Base-by-base conservation (phyloP, 1,140 invertebrate genomes). In the Parasteatoda tepidariorum region DNA sequence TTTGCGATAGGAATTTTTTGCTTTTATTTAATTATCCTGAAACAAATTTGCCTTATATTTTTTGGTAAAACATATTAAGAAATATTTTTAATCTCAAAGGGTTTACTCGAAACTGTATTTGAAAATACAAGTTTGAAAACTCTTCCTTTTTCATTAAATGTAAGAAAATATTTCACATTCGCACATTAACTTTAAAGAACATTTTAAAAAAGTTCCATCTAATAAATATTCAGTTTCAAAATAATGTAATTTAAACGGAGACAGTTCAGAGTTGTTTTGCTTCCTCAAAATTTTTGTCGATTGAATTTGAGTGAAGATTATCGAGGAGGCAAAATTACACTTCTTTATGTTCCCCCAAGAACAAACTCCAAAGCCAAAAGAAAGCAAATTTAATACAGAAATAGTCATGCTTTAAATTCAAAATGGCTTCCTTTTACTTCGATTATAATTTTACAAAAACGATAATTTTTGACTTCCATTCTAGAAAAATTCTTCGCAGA, bases 321-420 rank as follows among this genome's bases (percentile, higher is more conserved):
- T 48, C 34, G 38, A 5, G 34, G 5, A 26, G n/a, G 15, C 34
- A 26, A 13, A 38, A 38, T 24, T 1, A 5, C 13, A 68, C 38
- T 68, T 68, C 66, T 68, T 68, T 41, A 3, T 48, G 34, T 7
- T 68, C 66, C 66, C 66, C 15, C 18, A 28, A 48, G 66, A 48
- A 48, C 38, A 48, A 68, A 68, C 18, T 48, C 18, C 11, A 26
- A 15, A 30, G 15, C 34, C 18, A 13, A 1, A 13, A 48, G 34
- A 28, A 34, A 68, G 15, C 31, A 48, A 68, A 18, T 34, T 48
- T 38, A 4, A 48, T 24, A 7, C 31, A 24, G 22, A 28, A 48
- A 41, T 68, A 34, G 38, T 48, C 1, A 48, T 48, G 38, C n/a
- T 48, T 48, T 48, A 48, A 48, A 48, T 48, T 48, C 38, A 48